Percentiles rank a stretch among this genome's conserved stretches.
Conservation (phyloP, 2,888 invertebrate genomes). For the Coleophora flavipennella region DNA sequence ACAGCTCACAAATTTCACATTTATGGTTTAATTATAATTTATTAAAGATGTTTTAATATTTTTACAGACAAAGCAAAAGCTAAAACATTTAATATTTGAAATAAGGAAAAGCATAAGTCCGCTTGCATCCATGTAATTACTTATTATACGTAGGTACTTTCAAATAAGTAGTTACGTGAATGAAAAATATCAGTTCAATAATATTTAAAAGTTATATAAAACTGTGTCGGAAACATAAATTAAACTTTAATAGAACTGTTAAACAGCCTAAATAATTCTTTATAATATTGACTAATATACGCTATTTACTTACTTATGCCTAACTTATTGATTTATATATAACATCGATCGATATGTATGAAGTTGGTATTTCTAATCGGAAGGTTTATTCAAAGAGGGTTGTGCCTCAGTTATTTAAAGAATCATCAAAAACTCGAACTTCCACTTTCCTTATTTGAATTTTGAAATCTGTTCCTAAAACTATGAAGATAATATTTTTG, state of each 20-base stretch:
- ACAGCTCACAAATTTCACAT: too few relatives aligned
- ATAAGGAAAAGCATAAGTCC: too few relatives aligned
- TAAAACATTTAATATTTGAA: too few relatives aligned
- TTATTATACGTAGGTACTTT: too few relatives aligned
- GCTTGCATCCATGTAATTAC: too few relatives aligned
- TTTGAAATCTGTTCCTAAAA: slow-evolving; percentile 39
- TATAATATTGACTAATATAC: slow-evolving; percentile 63
- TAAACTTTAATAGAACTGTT: slow-evolving; percentile 36
- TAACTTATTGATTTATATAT: slow-evolving; percentile 54
- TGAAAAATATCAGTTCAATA: not conserved
- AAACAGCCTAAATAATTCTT: slow-evolving; percentile 53
- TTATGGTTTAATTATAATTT: too few relatives aligned
- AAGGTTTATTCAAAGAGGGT: slow-evolving; percentile 34
- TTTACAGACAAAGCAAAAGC: too few relatives aligned
- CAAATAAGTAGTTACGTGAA: too few relatives aligned
- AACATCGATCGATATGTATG: slow-evolving; percentile 73
- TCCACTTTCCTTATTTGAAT: slow-evolving; percentile 20
- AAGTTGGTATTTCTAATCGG: slow-evolving; percentile 61
- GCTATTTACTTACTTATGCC: slow-evolving; percentile 34
- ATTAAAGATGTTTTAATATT: too few relatives aligned
- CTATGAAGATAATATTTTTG: slow-evolving; percentile 30
- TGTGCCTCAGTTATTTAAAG: slow-evolving; percentile 15
- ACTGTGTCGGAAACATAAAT: too few relatives aligned
- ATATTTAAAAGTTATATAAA: not conserved
- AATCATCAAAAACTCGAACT: slow-evolving; percentile 29